Evolutionary conservation across 1,140 invertebrate species (phyloP), one percentile per base, ranked within the genome.

Genomic region (Apis mellifera): DNA sequence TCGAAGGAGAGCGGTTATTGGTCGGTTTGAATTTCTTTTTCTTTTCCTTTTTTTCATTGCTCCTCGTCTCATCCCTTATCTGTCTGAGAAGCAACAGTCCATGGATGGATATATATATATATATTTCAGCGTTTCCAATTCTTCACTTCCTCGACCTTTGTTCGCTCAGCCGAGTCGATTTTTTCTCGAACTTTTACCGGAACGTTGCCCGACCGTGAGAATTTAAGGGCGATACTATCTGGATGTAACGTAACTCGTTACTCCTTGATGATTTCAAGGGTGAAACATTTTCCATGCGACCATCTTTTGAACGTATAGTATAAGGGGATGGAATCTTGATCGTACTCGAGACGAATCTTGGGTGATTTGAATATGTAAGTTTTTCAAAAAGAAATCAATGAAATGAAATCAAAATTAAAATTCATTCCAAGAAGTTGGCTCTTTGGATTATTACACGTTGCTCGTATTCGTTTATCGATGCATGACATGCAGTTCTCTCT

Each of bases 181-280:
- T 73, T 23, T 23, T 42, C 52, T 21, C 19, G 7, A 62, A 42
- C 32, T 7, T 42, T 42, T 42, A 2, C 9, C 23, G 26, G 21
- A 42, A 26, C 9, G 23, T 59, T 52, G 42, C 17, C 32, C 68
- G 77, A 66, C 66, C 69, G 69, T 72, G 62, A 83, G 77, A 79
- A 83, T 83, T 83, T 83, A 83, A 83, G 82, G 82, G 59, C 59
- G 26, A 42, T n/a, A 32, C 5, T n/a, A 21, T 70, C 54, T 21
- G 21, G 12, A n/a, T 12, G 17, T 54, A 21, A 32, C 62, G 0
- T 32, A 23, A 32, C 62, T 52, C 60, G 48, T 50, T 65, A 32
- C 64, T 50, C 48, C 19, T 15, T 21, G 32, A 57, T 11, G 60
- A 65, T 65, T 76, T 48, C 17, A 52, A 9, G 32, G 13, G n/a